Percentiles rank a stretch among this genome's conserved stretches.
These are phyloP conservation scores for Poeciliopsis gracilis DNA, from an alignment of 2,797 vertebrate species.

Conservation along the genomic window DNA sequence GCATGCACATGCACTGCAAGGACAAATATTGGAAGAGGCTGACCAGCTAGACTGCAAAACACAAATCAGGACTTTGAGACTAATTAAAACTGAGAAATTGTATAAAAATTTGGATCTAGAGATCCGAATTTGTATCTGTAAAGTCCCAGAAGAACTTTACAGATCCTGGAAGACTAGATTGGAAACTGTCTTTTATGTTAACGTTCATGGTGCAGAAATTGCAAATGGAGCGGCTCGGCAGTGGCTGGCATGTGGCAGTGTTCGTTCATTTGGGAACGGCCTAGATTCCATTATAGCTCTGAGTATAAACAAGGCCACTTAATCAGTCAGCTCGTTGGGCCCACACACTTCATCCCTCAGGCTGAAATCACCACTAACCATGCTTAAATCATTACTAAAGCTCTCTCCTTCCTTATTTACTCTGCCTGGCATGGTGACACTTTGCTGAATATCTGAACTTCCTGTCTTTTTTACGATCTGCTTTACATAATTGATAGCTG, in stretches of 20 bases:
- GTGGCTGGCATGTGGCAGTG: conserved; percentile 17
- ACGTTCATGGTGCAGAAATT: conserved; percentile 15
- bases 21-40: neutral
- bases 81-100: neutral
- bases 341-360: conserved; percentile 42
- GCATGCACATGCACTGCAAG: neutral
- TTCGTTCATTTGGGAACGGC: conserved; percentile 33
- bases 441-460: conserved; percentile 15
- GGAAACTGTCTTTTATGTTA: conserved; percentile 16
- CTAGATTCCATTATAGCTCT: conserved; percentile 33
- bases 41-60: neutral
- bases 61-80: neutral
- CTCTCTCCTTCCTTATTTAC: conserved; percentile 49
- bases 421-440: conserved; percentile 17
- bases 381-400: conserved; percentile 53
- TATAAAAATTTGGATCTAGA: neutral
- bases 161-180: neutral
- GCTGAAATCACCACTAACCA: conserved; percentile 43
- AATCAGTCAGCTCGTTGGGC: conserved; percentile 52
- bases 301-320: conserved; percentile 55
- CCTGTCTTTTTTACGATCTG: neutral
- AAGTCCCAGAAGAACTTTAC: neutral
- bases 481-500: neutral
- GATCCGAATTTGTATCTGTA: no score
- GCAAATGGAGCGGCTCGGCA: conserved; percentile 19